Conservation (phyloP, 2,797 vertebrate genomes). For the Eleutherodactylus coqui region DNA sequence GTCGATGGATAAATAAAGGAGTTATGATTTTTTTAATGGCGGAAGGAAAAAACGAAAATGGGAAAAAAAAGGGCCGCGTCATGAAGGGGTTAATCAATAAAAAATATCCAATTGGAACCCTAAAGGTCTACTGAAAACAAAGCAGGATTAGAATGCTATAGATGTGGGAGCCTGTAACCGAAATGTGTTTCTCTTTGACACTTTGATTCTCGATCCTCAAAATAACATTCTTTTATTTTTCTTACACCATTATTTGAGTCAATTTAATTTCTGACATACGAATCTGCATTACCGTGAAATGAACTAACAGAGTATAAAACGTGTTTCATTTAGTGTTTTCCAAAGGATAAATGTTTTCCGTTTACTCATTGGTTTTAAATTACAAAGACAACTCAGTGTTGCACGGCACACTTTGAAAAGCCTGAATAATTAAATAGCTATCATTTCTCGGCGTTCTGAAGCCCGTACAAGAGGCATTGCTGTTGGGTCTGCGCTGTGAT, state of each 20-base stretch:
- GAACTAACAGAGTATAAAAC: constrained; percentile 58
- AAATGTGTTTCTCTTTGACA: neutral
- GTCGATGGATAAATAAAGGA: too few species aligned
- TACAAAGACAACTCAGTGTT: constrained; percentile 55
- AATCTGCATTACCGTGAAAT: constrained; percentile 56
- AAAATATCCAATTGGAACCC: neutral
- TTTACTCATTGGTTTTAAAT: constrained; percentile 60
- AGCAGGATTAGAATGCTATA: neutral
- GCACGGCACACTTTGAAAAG: constrained; percentile 38
- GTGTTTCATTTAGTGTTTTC: constrained; percentile 59
- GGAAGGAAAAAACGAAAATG: too few species aligned
- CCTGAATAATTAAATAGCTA: constrained; percentile 57
- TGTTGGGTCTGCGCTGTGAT: neutral
- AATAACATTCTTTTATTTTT: constrained; percentile 23
- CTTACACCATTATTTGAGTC: constrained; percentile 55
- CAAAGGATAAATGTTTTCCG: constrained; percentile 61
- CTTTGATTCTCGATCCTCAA: neutral
- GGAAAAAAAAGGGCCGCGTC: too few species aligned
- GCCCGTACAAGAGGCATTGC: constrained; percentile 5
- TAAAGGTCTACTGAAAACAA: neutral
- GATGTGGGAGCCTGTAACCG: neutral
- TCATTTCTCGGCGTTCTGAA: constrained; percentile 46
- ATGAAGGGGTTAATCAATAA: too few species aligned
- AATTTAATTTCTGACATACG: constrained; percentile 57
- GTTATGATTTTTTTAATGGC: too few species aligned